phyloP scores from a whole-genome alignment of 2,113 vertebrate genomes.

The Corythornis vintsioides region DNA sequence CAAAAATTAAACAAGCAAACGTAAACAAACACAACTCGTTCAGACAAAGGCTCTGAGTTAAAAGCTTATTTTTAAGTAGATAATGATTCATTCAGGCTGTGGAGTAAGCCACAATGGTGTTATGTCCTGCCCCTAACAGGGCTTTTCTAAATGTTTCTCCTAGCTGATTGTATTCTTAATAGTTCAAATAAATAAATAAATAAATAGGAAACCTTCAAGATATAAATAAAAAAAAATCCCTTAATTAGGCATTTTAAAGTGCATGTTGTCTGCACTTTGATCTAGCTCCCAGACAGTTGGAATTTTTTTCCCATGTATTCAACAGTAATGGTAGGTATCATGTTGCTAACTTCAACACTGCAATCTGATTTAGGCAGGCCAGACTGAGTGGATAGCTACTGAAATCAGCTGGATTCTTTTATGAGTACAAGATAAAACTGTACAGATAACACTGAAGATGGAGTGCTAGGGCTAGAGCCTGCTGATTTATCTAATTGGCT shows the following conservation, averaged over 20 bases:
- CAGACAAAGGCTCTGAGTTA: neutral
- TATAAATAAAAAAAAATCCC: neutral
- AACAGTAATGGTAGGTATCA: conserved; percentile 17
- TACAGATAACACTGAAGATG: neutral
- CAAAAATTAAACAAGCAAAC: neutral
- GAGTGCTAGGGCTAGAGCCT: neutral
- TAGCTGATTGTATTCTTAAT: neutral
- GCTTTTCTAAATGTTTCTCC: neutral
- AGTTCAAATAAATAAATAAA: neutral
- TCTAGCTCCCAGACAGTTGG: conserved; percentile 7
- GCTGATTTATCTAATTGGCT: neutral
- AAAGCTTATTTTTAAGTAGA: neutral
- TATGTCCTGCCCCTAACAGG: neutral
- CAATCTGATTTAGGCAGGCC: neutral
- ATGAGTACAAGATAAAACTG: neutral
- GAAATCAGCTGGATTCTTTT: conserved; percentile 41
- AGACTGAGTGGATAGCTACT: conserved; percentile 1
- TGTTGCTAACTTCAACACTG: conserved; percentile 5
- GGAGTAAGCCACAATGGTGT: neutral
- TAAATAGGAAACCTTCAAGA: neutral
- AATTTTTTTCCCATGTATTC: neutral
- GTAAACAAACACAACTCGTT: no score
- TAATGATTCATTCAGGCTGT: neutral
- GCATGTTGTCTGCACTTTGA: neutral
- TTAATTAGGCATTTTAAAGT: conserved; percentile 28